These are phyloP conservation scores for Cryptocephalus moraei DNA, from an alignment of 2,888 invertebrate species.

Conservation along the genomic window DNA sequence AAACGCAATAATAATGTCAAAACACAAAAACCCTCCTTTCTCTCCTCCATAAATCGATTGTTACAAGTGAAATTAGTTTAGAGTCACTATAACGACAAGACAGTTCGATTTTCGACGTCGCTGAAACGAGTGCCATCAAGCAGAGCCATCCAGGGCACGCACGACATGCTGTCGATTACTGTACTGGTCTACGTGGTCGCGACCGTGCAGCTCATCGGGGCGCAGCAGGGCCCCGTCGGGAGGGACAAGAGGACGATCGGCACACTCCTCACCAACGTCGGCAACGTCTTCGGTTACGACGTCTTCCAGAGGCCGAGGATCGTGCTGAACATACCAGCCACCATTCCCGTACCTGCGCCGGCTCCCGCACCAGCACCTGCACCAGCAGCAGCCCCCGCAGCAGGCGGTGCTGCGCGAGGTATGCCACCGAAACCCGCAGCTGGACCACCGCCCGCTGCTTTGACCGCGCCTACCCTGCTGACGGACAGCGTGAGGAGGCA, in stretches of 20 bases:
- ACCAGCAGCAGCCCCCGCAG: background rate
- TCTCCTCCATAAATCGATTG: conserved; percentile 26
- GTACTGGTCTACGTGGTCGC: background rate
- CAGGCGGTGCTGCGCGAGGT: background rate
- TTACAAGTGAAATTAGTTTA: conserved; percentile 28
- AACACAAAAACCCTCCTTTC: conserved; percentile 27
- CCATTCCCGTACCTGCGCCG: conserved; percentile 6
- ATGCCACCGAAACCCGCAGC: background rate
- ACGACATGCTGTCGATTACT: conserved; percentile 3
- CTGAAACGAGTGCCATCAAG: background rate
- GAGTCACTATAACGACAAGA: conserved; percentile 8
- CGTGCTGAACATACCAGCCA: conserved; percentile 6
- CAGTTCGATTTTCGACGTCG: conserved; percentile 10
- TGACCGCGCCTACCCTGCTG: conserved; percentile 21
- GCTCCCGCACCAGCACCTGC: background rate
- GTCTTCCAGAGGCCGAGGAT: conserved; percentile 26
- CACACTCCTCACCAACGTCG: conserved; percentile 29
- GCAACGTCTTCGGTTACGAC: conserved; percentile 37
- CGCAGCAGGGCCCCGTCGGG: conserved; percentile 4
- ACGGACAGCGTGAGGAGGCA: conserved; percentile 32
- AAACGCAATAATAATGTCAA: conserved; percentile 27
- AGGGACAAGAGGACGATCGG: conserved; percentile 34
- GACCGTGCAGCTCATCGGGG: background rate
- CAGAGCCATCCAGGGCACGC: background rate
- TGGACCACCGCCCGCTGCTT: conserved; percentile 6